phyloP scores from a whole-genome alignment of 2,888 invertebrate genomes.

The Diplolepis rosae region DNA sequence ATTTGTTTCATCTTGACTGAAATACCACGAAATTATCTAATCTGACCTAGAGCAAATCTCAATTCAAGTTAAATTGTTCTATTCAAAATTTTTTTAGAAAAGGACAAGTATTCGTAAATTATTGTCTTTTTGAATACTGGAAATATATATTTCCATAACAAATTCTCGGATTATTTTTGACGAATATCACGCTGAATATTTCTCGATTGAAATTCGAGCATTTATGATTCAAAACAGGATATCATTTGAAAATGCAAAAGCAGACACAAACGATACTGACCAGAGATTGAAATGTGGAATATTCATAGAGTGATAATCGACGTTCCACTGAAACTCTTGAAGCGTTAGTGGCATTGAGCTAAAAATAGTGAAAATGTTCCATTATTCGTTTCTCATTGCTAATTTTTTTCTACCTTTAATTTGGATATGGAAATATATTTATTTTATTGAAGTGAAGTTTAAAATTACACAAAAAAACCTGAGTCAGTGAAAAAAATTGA shows the following conservation, averaged over 20 bases:
- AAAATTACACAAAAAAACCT: too few relatives aligned
- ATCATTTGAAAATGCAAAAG: background rate
- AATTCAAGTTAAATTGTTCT: slow-evolving; percentile 13
- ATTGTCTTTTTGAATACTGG: slow-evolving; percentile 10
- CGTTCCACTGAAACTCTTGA: background rate
- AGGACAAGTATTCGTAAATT: slow-evolving; percentile 10
- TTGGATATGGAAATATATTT: too few relatives aligned
- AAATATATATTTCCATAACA: background rate
- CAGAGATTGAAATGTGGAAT: background rate
- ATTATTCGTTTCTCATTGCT: background rate
- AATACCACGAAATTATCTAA: background rate
- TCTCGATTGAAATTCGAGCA: background rate
- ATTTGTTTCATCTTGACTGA: too few relatives aligned
- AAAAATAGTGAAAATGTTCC: background rate
- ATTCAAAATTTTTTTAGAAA: slow-evolving; percentile 8
- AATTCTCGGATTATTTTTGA: background rate
- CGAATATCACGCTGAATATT: background rate
- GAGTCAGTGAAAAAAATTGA: too few relatives aligned
- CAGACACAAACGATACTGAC: background rate
- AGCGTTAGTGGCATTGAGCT: background rate
- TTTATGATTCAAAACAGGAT: slow-evolving; percentile 9
- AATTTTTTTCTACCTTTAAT: too few relatives aligned
- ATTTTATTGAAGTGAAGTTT: too few relatives aligned
- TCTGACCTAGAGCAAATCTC: slow-evolving; percentile 1
- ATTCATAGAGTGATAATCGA: background rate